Evolutionary conservation across 2,113 vertebrate genomes (phyloP), one percentile per base, ranked within the genome.

Genomic region (Puma concolor): DNA sequence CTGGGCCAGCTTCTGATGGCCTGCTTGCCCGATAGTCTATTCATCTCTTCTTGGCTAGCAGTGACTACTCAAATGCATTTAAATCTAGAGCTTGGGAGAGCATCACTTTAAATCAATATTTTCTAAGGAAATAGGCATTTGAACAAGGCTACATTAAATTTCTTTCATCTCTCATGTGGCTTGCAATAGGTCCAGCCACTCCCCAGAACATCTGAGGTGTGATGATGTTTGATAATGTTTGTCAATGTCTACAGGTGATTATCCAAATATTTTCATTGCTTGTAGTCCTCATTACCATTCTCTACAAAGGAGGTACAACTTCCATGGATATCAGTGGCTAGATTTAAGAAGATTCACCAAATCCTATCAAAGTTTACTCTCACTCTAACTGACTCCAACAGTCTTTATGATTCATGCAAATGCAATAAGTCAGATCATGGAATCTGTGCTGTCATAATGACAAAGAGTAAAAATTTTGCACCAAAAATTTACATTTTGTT

Each of bases 61-160:
- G 52, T 25, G 63, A 93, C 13, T 81, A 71, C 17, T 96, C 15
- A 86, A 5, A 5, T 82, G 29, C 41, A 63, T 79, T 96, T 88
- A 91, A 41, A n/a, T 92, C 19, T 97, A 10, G 21, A 94, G 44
- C 29, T 85, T 95, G 29, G 38, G 38, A 88, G 52, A 84, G 13
- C 13, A 63, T 44, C 57, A 54, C 29, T 77, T 17, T 64, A 66
- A 80, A 77, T 71, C 52, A 67, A 14, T 48, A 60, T 77, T 85
- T 96, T 91, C 38, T 82, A 93, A 94, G 79, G 72, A 79, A 93
- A 66, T 72, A 60, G 41, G 50, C 19, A 44, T 90, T 92, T 87
- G 50, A 92, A 60, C 17, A 87, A 72, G 27, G 17, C 31, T 67
- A 29, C 25, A 54, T 67, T 76, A 33, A 91, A 14, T 80, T 63